These are phyloP conservation scores for Hozukius guyotensis DNA, from an alignment of 2,797 vertebrate genomes.

Conservation along the genomic window DNA sequence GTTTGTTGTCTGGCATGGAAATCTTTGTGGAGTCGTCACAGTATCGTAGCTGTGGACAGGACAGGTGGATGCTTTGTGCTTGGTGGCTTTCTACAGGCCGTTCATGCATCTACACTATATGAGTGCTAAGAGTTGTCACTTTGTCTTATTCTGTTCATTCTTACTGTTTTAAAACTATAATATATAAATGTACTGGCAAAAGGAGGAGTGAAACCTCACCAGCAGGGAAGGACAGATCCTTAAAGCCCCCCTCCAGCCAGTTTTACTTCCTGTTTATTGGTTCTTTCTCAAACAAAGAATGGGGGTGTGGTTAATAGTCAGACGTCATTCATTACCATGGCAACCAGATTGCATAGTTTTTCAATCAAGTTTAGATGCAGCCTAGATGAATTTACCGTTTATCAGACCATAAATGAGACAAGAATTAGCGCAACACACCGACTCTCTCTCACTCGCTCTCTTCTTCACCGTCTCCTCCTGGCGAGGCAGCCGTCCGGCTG, in stretches of 20 bases:
- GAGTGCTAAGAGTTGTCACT: not conserved
- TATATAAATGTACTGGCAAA: not conserved
- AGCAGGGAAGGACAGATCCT: not conserved
- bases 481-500: fast-evolving
- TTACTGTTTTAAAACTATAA: not conserved
- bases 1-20: slow-evolving; percentile 67
- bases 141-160: not conserved
- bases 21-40: slow-evolving; percentile 57
- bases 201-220: not conserved
- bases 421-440: no score
- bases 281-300: no score
- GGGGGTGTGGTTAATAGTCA: no score
- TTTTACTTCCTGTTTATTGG: no score
- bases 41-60: slow-evolving; percentile 46
- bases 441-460: no score
- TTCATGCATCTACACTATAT: not conserved
- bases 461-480: no score
- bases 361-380: no score
- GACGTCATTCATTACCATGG: no score
- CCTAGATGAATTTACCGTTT: fast-evolving
- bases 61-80: slow-evolving; percentile 21
- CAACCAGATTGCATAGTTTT: no score
- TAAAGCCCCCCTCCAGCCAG: no score
- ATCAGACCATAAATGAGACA: no score
- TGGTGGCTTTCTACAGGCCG: not conserved